A percentile compares a stretch with the other conserved stretches of the same genome.
Conservation (phyloP, 2,888 invertebrate species). For the Apeira syringaria region DNA sequence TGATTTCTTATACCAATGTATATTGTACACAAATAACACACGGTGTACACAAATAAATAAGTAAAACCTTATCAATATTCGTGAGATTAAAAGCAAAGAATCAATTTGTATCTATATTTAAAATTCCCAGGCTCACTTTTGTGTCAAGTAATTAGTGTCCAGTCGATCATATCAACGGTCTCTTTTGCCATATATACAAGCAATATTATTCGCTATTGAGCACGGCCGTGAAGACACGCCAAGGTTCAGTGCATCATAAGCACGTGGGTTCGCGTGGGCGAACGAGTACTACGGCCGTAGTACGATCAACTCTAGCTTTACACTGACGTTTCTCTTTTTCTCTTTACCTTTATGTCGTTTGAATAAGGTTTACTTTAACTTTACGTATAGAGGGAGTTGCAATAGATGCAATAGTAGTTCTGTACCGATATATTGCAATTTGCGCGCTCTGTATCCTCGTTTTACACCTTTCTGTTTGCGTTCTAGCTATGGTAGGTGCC, state of each 20-base stretch:
- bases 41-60: too few species aligned
- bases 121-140: too few species aligned
- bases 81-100: too few species aligned
- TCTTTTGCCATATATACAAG: not conserved
- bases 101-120: too few species aligned
- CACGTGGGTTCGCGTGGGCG: constrained; percentile 66
- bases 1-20: too few species aligned
- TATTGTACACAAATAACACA: too few species aligned
- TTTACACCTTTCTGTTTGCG: constrained; percentile 31
- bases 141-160: too few species aligned
- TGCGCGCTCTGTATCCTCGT: constrained; percentile 28
- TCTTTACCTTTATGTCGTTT: constrained; percentile 8
- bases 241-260: constrained; percentile 46
- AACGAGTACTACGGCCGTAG: constrained; percentile 48
- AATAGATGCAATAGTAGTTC: constrained; percentile 5
- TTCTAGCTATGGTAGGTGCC: too few species aligned
- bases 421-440: constrained; percentile 30
- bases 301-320: constrained; percentile 24
- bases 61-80: too few species aligned
- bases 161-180: too few species aligned
- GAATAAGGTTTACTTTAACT: constrained; percentile 7
- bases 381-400: not conserved
- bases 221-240: constrained; percentile 33
- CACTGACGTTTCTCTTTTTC: not conserved
- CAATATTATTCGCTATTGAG: constrained; percentile 30